A percentile compares a stretch with the other conserved stretches of the same genome.
Evolutionary conservation across 2,113 vertebrate species (phyloP).

Genomic region (Eublepharis macularius): DNA sequence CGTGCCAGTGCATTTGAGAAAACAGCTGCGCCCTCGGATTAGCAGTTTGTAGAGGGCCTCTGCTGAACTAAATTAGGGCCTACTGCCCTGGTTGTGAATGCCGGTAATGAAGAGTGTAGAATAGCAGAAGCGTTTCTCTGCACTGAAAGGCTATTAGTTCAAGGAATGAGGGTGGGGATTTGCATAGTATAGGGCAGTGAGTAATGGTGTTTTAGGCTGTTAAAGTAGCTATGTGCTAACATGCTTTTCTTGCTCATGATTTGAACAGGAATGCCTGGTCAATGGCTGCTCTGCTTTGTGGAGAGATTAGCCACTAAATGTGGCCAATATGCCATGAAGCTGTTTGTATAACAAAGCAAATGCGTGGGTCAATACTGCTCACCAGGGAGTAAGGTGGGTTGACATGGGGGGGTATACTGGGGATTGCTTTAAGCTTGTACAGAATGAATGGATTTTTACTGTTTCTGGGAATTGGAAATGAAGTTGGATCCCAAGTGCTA

Average conservation of each 20-base stretch:
- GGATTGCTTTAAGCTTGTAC: neutral
- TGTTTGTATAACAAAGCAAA: neutral
- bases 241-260: neutral
- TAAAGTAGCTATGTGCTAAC: constrained; percentile 4
- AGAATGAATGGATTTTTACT: neutral
- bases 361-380: neutral
- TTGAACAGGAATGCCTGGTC: constrained; percentile 29
- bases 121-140: constrained; percentile 48
- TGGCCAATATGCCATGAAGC: neutral
- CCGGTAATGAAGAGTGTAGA: constrained; percentile 3
- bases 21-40: constrained; percentile 74
- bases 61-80: constrained; percentile 65
- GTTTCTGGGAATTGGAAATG: constrained; percentile 38
- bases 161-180: neutral
- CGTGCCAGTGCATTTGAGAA: constrained; percentile 52
- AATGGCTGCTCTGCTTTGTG: neutral
- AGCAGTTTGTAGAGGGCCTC: constrained; percentile 69
- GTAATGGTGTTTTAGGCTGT: neutral
- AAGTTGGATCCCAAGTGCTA: constrained; percentile 20
- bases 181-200: neutral
- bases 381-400: neutral
- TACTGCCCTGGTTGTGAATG: constrained; percentile 44
- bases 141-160: constrained; percentile 45
- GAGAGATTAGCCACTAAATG: neutral
- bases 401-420: constrained; percentile 2